Base-by-base conservation (phyloP, 1,140 invertebrate genomes). In the Argopecten irradians region DNA sequence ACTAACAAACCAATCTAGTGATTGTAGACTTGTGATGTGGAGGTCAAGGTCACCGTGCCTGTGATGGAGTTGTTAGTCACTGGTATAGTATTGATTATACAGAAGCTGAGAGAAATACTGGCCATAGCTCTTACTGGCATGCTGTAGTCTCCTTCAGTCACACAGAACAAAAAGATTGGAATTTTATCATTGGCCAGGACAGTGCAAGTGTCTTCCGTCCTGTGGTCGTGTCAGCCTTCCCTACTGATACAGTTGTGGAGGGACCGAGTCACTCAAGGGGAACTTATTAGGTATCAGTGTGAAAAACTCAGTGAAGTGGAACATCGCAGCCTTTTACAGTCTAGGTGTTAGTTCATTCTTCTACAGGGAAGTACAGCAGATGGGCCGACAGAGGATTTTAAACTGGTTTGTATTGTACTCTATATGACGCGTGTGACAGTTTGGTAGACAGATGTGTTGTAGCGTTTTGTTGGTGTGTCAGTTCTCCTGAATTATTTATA, bases 361-460 rank as follows among this genome's bases (percentile, higher is more conserved):
- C 55, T 16, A n/a, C 55, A 28, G 28, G n/a, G 14, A n/a, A 71
- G 28, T 71, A 71, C 28, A 71, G n/a, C 55, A 71, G 55, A 71
- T 71, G 55, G 55, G 55, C 55, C 55, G 55, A 71, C 55, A 71
- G 55, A 28, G 55, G n/a, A 71, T 71, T 71, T 71, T 28, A 71
- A 71, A 71, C 43, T 16, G 55, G 55, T 71, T 28, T 46, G 43
- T 46, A 46, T 46, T 71, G 55, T 71, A 28, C 22, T 71, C 28
- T 71, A n/a, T 71, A 71, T 1, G n/a, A 5, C 7, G n/a, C n/a
- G 55, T 71, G 55, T 71, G 55, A 71, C 55, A 71, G 55, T 71
- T 28, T 71, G 55, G n/a, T n/a, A 11, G 1, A 11, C 43, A 71
- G 1, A 71, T 71, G 55, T n/a, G 55, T 11, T 7, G 16, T n/a